Evolutionary conservation across 2,113 vertebrate genomes (phyloP).

Genomic region (Xenopus borealis): DNA sequence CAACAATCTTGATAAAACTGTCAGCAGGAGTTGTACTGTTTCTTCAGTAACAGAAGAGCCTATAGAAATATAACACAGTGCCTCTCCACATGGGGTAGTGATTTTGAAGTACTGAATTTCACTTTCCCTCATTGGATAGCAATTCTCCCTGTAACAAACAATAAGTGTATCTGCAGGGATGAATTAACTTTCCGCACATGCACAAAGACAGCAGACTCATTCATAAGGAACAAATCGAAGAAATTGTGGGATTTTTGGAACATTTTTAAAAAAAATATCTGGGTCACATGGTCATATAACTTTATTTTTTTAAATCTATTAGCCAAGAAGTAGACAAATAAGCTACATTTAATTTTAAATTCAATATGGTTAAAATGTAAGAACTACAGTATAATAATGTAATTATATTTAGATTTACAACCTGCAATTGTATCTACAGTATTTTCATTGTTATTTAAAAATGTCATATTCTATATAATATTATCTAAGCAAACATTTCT

Average conservation of each 20-base stretch:
- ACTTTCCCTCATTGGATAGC: constrained; percentile 48
- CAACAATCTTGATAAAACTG: constrained; percentile 52
- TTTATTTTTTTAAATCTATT: not conserved
- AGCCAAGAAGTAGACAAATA: too few relatives aligned
- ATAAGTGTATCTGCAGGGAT: constrained; percentile 45
- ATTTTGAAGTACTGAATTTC: constrained; percentile 57
- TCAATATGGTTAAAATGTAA: not conserved
- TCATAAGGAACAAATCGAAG: constrained; percentile 16
- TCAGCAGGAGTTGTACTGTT: constrained; percentile 57
- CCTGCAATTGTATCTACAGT: too few relatives aligned
- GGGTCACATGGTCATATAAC: constrained; percentile 15
- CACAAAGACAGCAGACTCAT: constrained; percentile 26
- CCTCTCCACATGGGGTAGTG: constrained; percentile 51
- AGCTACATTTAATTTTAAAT: not conserved
- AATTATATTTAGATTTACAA: too few relatives aligned
- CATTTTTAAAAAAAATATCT: constrained; percentile 29
- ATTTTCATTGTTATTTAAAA: too few relatives aligned
- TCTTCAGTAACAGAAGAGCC: constrained; percentile 55
- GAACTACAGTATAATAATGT: too few relatives aligned
- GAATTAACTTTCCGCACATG: constrained; percentile 48
- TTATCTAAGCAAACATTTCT: too few relatives aligned
- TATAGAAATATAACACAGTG: constrained; percentile 55
- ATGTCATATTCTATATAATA: too few relatives aligned
- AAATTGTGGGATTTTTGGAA: constrained; percentile 25
- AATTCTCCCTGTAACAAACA: constrained; percentile 44